phyloP scores from a whole-genome alignment of 2,797 vertebrate species.

The Gallinago stenura region DNA sequence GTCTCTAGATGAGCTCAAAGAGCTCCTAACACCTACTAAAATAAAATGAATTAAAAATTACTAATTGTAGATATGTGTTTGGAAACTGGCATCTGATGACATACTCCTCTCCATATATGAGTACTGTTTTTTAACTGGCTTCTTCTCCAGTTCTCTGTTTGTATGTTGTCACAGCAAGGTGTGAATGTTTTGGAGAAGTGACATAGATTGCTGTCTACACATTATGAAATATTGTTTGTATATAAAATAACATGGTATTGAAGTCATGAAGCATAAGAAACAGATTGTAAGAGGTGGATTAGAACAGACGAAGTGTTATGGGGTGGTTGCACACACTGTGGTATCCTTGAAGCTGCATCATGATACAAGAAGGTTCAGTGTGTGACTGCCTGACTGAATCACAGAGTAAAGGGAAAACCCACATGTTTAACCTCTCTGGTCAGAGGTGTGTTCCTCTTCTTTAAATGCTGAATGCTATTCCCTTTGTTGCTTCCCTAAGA shows the following conservation, averaged over 20 bases:
- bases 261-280: neutral
- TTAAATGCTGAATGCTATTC: neutral
- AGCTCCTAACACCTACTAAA: neutral
- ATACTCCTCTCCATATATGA: neutral
- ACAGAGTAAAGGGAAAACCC: neutral
- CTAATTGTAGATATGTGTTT: neutral
- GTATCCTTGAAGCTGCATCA: neutral
- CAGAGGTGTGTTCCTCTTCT: neutral
- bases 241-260: neutral
- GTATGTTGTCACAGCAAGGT: neutral
- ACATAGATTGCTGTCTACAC: neutral
- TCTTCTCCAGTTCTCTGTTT: neutral
- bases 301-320: neutral
- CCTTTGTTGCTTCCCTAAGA: neutral
- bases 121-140: neutral
- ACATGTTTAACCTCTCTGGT: neutral
- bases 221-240: neutral
- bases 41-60: neutral
- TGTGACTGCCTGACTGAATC: neutral
- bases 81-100: neutral
- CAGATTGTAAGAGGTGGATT: neutral
- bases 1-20: neutral
- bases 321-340: neutral
- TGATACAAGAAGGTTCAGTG: neutral
- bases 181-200: neutral